Evolutionary conservation across 2,113 vertebrate genomes (phyloP).

Genomic region (Crocuta crocuta): DNA sequence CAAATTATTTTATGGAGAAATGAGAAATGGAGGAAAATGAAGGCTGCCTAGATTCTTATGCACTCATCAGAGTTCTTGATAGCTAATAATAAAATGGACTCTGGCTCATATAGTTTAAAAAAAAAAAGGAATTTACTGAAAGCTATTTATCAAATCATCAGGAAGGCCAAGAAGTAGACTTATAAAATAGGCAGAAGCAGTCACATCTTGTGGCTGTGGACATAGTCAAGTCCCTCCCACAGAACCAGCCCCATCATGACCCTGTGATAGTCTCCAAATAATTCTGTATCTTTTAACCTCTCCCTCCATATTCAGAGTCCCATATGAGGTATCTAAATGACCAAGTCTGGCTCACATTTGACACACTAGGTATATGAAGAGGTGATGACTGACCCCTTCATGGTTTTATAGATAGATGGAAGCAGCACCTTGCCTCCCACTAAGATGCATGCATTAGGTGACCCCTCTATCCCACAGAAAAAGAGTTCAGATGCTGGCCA

Average conservation of each 20-base stretch:
- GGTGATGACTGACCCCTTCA: not conserved
- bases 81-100: not conserved
- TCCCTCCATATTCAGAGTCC: not conserved
- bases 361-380: not conserved
- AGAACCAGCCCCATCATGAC: not conserved
- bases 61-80: not conserved
- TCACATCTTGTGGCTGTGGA: not conserved
- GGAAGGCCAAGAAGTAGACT: not conserved
- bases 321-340: not conserved
- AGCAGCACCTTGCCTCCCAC: not conserved
- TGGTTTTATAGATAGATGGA: not conserved
- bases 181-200: not conserved
- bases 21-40: not conserved
- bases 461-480: not conserved
- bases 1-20: not conserved
- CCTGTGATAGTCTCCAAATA: not conserved
- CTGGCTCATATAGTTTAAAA: not conserved
- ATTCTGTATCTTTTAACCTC: not conserved
- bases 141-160: not conserved
- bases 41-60: not conserved
- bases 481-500: not conserved
- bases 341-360: not conserved
- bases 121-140: not conserved
- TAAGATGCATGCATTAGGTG: not conserved
- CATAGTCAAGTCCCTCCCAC: not conserved